Conservation (phyloP, 2,888 invertebrate species). For the Aspidiotus rigidus region DNA sequence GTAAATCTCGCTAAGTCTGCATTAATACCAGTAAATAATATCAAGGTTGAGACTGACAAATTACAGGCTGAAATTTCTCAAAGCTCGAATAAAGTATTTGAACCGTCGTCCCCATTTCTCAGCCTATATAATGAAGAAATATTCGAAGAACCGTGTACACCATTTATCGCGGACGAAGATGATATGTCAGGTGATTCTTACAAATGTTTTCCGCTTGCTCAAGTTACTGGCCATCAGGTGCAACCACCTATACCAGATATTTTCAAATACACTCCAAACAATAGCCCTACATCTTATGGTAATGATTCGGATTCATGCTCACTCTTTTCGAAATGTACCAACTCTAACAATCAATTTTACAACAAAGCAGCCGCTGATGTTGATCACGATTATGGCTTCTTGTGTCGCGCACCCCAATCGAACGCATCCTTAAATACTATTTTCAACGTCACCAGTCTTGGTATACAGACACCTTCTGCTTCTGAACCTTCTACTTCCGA, state of each 20-base stretch:
- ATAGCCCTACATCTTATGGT: constrained; percentile 9
- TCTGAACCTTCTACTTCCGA: constrained; percentile 47
- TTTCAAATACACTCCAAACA: constrained; percentile 27
- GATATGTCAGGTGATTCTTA: constrained; percentile 27
- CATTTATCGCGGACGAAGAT: constrained; percentile 16
- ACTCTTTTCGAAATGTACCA: background rate
- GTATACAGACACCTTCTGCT: constrained; percentile 81
- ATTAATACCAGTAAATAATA: background rate
- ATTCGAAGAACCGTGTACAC: constrained; percentile 11
- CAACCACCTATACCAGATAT: constrained; percentile 27
- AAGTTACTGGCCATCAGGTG: constrained; percentile 28
- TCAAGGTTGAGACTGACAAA: constrained; percentile 14
- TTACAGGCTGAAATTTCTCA: constrained; percentile 42
- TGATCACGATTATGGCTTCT: constrained; percentile 30
- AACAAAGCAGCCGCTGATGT: constrained; percentile 26
- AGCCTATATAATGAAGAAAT: constrained; percentile 5
- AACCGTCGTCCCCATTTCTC: background rate
- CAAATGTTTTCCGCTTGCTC: constrained; percentile 27
- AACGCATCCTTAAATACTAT: background rate
- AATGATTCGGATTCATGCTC: background rate
- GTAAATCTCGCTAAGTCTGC: background rate
- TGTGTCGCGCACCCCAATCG: constrained; percentile 20
- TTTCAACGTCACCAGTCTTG: constrained; percentile 53
- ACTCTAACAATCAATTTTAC: constrained; percentile 3
- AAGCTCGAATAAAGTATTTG: constrained; percentile 36